A percentile compares a stretch with the other conserved stretches of the same genome.
These are phyloP conservation scores for Ceratina calcarata DNA, from an alignment of 1,140 invertebrate species.

Conservation along the genomic window DNA sequence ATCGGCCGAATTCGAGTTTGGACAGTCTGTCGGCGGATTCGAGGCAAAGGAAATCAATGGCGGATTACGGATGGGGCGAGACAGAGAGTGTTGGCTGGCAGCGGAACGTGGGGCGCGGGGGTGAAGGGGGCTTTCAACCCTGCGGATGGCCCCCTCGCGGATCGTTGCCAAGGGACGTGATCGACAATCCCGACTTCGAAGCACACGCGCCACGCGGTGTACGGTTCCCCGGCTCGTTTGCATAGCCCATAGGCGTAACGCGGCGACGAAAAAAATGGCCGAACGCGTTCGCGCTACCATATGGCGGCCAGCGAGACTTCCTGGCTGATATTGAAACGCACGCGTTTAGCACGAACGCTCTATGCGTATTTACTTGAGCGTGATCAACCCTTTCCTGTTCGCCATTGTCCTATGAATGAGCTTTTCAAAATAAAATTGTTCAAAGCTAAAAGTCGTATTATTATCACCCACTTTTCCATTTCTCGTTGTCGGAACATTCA, in stretches of 20 bases:
- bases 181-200: slow-evolving; percentile 58
- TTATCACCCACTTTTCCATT: no score
- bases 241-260: slow-evolving; percentile 38
- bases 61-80: slow-evolving; percentile 43
- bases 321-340: slow-evolving; percentile 36
- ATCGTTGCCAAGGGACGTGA: slow-evolving; percentile 60
- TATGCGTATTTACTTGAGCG: slow-evolving; percentile 12
- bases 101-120: background rate
- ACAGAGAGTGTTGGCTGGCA: slow-evolving; percentile 31
- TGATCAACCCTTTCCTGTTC: slow-evolving; percentile 28
- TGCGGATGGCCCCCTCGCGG: slow-evolving; percentile 52
- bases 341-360: background rate
- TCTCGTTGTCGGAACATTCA: no score
- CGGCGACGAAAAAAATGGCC: slow-evolving; percentile 4
- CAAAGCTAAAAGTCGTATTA: no score
- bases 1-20: slow-evolving; percentile 36
- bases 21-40: slow-evolving; percentile 29
- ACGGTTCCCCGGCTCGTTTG: slow-evolving; percentile 44
- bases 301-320: slow-evolving; percentile 46
- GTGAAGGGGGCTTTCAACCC: slow-evolving; percentile 35
- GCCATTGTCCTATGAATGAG: no score
- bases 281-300: slow-evolving; percentile 44
- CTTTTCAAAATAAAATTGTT: no score
- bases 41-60: slow-evolving; percentile 48
- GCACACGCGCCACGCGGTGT: slow-evolving; percentile 27